Evolutionary conservation across 2,113 vertebrate genomes (phyloP), one percentile per base, ranked within the genome.

Genomic region (Gymnogyps californianus): DNA sequence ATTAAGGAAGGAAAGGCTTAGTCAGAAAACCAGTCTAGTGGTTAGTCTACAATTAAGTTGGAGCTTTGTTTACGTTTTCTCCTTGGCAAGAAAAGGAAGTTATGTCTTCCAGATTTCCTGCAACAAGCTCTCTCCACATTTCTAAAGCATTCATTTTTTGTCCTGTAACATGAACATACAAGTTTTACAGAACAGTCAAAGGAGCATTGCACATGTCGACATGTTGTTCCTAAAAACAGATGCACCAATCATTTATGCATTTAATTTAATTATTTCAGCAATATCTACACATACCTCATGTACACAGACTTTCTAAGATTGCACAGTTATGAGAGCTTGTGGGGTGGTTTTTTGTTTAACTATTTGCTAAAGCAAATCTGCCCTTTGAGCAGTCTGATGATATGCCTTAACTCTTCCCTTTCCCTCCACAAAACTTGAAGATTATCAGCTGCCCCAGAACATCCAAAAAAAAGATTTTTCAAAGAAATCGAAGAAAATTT

Each of bases 91-190:
- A 87, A 89, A 59, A 92, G 91, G 92, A 94, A 96, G 91, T 95
- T 93, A 89, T 89, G 86, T 94, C 90, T 96, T 96, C 88, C 92
- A 94, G 80, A 95, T 92, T 97, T 96, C 90, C 92, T 87, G 83
- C 55, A 88, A 86, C 44, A 90, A 93, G 42, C 59, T 38, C 52
- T 55, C 70, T 61, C 76, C 3, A 3, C 49, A 36, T 36, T 94
- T 91, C 28, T 70, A 55, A 93, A 86, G 67, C 20, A 9, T 71
- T 91, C 19, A 28, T 22, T 94, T 79, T 83, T 67, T 92, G 44
- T 52, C 47, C 86, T 69, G 47, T 65, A 84, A 83, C 82, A 89
- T 6, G 54, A 91, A 86, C 54, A 69, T 0, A 1, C 59, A 95
- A 91, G 58, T 88, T 81, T 69, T 46, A 87, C 36, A 86, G 62